Base-by-base conservation (phyloP, 2,113 vertebrate species). In the Guaruba guarouba region DNA sequence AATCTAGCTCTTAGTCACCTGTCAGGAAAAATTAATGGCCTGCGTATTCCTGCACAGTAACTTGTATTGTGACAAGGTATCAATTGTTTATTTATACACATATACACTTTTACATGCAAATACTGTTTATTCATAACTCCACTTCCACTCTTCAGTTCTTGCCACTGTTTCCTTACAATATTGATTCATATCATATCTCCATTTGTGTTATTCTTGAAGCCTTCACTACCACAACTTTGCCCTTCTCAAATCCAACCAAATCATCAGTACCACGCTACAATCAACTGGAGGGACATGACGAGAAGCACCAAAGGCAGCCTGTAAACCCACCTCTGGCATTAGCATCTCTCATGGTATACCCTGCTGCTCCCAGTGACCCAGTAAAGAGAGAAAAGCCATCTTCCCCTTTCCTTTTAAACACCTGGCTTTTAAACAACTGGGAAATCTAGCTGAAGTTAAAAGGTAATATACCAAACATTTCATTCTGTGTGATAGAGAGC, bases 211-310 rank as follows among this genome's bases (percentile, higher is more conserved):
- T 37, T 52, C n/a, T n/a, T 68, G 25, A 66, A 85, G 22, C 46
- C 18, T 68, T 52, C 29, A 31, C 46, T 68, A 68, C 19, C 52
- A 18, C 24, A 75, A 11, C 31, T 29, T 71, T 44, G 51, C 66
- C 51, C 74, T 64, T 90, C 23, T 64, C 69, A 77, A 71, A 57
- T 52, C 23, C 23, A 55, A 22, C 31, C 6, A 57, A 51, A 77
- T 41, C 35, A 48, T 17, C 28, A 25, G 29, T 57, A 69, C 29
- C 48, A 57, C n/a, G 22, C 52, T 68, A 51, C 24, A 57, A 62
- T 15, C n/a, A 59, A 78, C 24, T 29, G 18, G 5, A 9, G 17
- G 20, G 3, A 5, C 7, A 41, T 3, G 2, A 27, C 0, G 2
- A 78, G 35, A 75, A 71, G 70, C 18, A 68, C 43, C 7, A 0